phyloP scores from a whole-genome alignment of 2,888 invertebrate genomes.

The Euplagia quadripunctaria region DNA sequence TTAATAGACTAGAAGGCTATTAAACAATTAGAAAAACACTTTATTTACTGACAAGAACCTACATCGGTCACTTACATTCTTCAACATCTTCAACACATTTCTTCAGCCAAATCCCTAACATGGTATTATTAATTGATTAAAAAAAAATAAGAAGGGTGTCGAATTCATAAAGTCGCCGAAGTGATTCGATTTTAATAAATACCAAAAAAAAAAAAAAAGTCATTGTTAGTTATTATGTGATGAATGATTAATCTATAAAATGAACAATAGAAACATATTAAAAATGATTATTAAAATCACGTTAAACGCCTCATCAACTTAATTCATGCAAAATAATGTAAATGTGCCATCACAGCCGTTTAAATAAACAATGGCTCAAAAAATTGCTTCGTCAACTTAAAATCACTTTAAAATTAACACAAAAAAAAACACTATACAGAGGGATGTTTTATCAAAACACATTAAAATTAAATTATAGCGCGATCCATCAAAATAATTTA shows the following conservation, averaged over 20 bases:
- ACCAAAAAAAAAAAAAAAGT: background rate
- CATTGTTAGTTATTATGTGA: background rate
- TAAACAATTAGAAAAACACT: too few species aligned
- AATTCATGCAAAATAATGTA: constrained; percentile 50
- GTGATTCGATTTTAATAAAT: too few species aligned
- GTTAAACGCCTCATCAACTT: constrained; percentile 41
- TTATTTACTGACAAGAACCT: too few species aligned
- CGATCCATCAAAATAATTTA: constrained; percentile 85
- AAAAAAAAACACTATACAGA: constrained; percentile 58
- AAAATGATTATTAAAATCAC: background rate
- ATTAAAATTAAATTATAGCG: constrained; percentile 84
- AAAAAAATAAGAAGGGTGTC: too few species aligned
- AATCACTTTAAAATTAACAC: constrained; percentile 62
- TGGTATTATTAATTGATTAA: too few species aligned
- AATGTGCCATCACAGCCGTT: constrained; percentile 46
- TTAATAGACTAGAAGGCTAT: too few species aligned
- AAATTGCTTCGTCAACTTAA: constrained; percentile 39
- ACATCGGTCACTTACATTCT: too few species aligned
- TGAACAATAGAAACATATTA: background rate
- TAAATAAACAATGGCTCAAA: constrained; percentile 55
- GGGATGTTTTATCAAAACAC: constrained; percentile 82
- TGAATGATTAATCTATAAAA: background rate
- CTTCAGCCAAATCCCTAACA: too few species aligned
- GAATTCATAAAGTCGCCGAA: too few species aligned
- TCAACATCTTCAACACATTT: too few species aligned